Conservation (phyloP, 92 coral and sea anemone species). For the Phenganax marumi region DNA sequence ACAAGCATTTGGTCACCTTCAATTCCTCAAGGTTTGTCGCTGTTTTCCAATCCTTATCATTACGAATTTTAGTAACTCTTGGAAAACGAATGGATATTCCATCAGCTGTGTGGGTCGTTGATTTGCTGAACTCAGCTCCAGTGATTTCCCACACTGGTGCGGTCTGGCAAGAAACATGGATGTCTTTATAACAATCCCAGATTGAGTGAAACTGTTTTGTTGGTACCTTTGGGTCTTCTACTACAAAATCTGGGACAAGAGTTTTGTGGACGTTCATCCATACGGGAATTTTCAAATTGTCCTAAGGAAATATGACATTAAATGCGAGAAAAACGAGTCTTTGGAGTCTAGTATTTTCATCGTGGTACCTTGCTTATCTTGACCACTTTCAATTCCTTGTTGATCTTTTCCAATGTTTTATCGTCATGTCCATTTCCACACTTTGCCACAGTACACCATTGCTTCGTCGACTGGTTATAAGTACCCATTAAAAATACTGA, state of each 20-base stretch:
- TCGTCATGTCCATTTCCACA: conserved; percentile 98
- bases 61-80: conserved; percentile 83
- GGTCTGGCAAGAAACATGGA: conserved; percentile 48
- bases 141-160: conserved; percentile 99
- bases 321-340: not conserved
- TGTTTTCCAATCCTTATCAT: conserved; percentile 93
- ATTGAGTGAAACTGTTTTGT: not conserved
- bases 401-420: conserved; percentile 76
- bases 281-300: conserved; percentile 73
- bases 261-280: conserved; percentile 88
- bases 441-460: conserved; percentile 94
- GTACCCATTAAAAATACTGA: conserved; percentile 96
- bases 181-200: not conserved
- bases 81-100: conserved; percentile 95
- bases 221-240: conserved; percentile 82
- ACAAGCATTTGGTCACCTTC: conserved; percentile 50
- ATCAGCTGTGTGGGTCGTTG: conserved; percentile 88
- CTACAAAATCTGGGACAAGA: conserved; percentile 87
- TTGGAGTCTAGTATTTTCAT: not conserved
- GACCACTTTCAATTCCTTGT: conserved; percentile 78
- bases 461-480: conserved; percentile 67
- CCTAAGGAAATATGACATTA: conserved; percentile 41
- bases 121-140: conserved; percentile 95
- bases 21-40: conserved; percentile 82
- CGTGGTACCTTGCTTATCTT: conserved; percentile 84